Conservation (phyloP, 2,797 vertebrate genomes). For the Parambassis ranga region DNA sequence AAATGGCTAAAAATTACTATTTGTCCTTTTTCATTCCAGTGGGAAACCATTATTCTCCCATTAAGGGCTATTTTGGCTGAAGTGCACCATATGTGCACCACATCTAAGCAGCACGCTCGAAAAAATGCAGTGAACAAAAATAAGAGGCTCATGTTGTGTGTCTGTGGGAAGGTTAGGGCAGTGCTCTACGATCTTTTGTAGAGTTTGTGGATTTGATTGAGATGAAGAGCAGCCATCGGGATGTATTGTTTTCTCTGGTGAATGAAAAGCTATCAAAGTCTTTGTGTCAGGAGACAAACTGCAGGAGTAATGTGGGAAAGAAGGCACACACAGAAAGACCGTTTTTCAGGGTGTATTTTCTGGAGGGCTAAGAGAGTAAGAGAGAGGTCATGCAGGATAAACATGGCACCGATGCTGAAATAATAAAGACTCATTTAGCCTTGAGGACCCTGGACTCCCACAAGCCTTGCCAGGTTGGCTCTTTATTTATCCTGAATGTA, state of each 20-base stretch:
- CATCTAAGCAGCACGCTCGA: constrained; percentile 35
- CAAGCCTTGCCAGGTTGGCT: constrained; percentile 29
- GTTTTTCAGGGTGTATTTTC: constrained; percentile 60
- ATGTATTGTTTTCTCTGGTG: constrained; percentile 68
- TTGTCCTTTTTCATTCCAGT: constrained; percentile 47
- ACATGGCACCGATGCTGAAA: constrained; percentile 64
- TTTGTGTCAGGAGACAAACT: constrained; percentile 58
- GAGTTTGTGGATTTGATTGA: constrained; percentile 62
- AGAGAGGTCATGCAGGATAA: constrained; percentile 72
- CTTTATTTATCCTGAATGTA: constrained; percentile 44
- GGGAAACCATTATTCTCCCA: constrained; percentile 74
- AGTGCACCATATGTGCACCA: constrained; percentile 39
- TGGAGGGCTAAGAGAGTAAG: constrained; percentile 48
- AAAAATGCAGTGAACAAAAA: constrained; percentile 45
- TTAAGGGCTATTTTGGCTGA: constrained; percentile 58
- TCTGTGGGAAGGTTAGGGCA: constrained; percentile 40
- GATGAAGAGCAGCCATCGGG: constrained; percentile 43
- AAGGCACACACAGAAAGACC: constrained; percentile 55
- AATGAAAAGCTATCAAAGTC: constrained; percentile 71
- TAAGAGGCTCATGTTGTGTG: constrained; percentile 30
- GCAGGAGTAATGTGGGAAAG: constrained; percentile 78
- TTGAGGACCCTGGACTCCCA: constrained; percentile 14
- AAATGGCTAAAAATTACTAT: constrained; percentile 47
- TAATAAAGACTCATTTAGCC: constrained; percentile 60
- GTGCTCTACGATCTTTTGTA: constrained; percentile 53